Conservation (phyloP, 2,113 vertebrate species). For the Tapirus terrestris region DNA sequence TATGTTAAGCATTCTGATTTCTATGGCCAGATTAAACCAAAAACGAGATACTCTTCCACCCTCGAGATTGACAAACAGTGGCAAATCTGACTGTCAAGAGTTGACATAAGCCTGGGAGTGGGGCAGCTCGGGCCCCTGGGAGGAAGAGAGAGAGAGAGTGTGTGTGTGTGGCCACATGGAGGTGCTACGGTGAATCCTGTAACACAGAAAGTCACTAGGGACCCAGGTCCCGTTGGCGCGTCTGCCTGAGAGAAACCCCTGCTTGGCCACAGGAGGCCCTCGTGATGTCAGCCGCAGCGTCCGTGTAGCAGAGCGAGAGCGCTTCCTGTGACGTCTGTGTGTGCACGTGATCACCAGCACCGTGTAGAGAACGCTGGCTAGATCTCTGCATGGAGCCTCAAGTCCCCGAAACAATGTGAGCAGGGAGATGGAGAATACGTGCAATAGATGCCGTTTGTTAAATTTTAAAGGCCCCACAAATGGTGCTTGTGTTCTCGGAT, state of each 20-base stretch:
- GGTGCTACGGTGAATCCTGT: neutral
- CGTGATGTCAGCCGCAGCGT: fast-evolving
- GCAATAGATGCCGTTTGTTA: neutral
- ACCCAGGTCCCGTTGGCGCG: neutral
- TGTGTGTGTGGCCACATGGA: neutral
- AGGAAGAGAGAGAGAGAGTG: no score
- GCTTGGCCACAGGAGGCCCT: neutral
- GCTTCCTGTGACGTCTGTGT: neutral
- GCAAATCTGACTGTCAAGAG: neutral
- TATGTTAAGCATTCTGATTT: neutral
- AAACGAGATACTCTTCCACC: neutral
- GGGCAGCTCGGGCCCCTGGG: neutral
- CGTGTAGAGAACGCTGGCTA: neutral
- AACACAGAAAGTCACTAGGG: neutral
- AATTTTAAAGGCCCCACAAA: neutral
- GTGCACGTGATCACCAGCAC: no score
- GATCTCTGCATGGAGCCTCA: neutral
- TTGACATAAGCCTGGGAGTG: neutral
- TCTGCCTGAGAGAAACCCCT: neutral
- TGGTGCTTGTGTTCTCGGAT: neutral
- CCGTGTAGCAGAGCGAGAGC: neutral
- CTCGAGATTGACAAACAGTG: neutral
- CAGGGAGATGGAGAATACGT: neutral
- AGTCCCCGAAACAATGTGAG: neutral
- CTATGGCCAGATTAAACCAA: neutral